These are phyloP conservation scores for Columba guinea DNA, from an alignment of 2,797 vertebrate species.

Conservation along the genomic window DNA sequence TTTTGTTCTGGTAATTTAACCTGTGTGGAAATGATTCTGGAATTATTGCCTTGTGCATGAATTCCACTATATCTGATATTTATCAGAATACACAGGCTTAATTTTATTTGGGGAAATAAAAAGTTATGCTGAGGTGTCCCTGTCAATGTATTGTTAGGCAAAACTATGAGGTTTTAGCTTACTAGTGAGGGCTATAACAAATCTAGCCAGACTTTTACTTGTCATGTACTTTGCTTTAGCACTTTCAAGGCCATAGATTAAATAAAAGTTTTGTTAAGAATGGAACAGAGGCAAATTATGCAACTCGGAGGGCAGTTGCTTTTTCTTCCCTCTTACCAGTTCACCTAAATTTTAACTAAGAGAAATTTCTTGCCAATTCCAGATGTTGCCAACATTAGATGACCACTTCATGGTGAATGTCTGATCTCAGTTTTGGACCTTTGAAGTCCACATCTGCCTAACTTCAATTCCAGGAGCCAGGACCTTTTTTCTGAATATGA, in stretches of 20 bases:
- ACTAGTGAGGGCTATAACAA: not conserved
- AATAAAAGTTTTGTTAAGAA: not conserved
- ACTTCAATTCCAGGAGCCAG: not conserved
- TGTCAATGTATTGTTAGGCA: not conserved
- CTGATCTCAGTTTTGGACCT: not conserved
- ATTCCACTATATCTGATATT: not conserved
- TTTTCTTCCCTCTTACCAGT: not conserved
- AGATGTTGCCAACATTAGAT: not conserved
- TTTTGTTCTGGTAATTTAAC: not conserved
- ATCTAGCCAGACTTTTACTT: not conserved
- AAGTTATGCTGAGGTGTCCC: not conserved
- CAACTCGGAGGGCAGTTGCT: not conserved
- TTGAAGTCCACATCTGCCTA: not conserved
- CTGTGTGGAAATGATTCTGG: not conserved
- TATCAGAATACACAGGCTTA: not conserved
- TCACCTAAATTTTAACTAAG: not conserved
- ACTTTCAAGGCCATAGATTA: not conserved
- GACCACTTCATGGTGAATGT: rapidly evolving
- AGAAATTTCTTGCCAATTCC: not conserved
- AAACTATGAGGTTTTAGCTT: not conserved
- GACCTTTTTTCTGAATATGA: not conserved
- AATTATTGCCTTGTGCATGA: not conserved
- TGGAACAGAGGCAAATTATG: not conserved
- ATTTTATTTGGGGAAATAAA: not conserved
- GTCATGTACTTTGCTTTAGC: not conserved